Base-by-base conservation (phyloP, 2,113 vertebrate genomes). In the Crocuta crocuta region DNA sequence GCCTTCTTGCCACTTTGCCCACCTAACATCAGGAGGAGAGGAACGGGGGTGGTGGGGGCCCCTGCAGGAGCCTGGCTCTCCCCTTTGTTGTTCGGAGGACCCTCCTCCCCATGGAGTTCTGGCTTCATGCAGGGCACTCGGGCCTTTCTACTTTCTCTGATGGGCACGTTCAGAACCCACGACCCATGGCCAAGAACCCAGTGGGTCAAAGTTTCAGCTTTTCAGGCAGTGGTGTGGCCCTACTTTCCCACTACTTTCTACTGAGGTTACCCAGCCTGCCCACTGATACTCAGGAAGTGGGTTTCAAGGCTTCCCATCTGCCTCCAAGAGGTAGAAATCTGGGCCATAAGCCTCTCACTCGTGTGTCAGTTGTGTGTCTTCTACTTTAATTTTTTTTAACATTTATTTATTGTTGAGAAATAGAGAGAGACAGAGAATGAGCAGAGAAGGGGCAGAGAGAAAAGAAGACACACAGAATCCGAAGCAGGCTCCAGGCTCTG, bases 91-190 rank as follows among this genome's bases (percentile, higher is more conserved):
- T 4, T 43, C 71, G 65, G 50, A 48, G 55, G 28, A 9, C 26
- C 10, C 4, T 39, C 11, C 39, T 39, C 39, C 39, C 39, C 39
- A 39, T 39, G 74, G 26, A 0, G 0, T 55, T 28, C 16, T 19
- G 50, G 4, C 58, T 65, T 15, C 0, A 12, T 0, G 7, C 17
- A 10, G 15, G 43, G 33, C 76, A 65, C 61, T 74, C 3, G 23
- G 39, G 66, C 33, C 50, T 81, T 61, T 66, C 63, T 1, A 35
- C 39, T 88, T 74, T 16, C 48, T 1, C 78, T 50, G 8, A 55
- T 10, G 24, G 70, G 55, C 33, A 58, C 0, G 0, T 48, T 21
- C 39, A 73, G 23, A 39, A 39, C 39, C 39, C 39, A 39, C 39
- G 39, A 39, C 33, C 88, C 12, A 24, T 2, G 1, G 50, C 63